phyloP scores from a whole-genome alignment of 1,140 invertebrate genomes.

The Papilio polyxenes region DNA sequence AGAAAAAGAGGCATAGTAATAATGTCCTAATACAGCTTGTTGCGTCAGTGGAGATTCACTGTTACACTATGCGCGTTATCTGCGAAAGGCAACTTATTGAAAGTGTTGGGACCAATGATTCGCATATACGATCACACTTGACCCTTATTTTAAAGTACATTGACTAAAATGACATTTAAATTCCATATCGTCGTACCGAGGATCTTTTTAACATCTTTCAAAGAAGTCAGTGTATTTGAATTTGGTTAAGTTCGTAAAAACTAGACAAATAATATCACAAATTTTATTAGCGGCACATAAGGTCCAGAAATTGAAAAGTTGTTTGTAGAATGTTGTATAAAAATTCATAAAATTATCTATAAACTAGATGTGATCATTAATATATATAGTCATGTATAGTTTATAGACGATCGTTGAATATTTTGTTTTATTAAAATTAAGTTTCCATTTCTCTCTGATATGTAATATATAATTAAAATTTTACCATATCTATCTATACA shows the following conservation, averaged over 20 bases:
- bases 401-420: not conserved
- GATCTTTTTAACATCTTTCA: not conserved
- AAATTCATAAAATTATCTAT: slow-evolving; percentile 14
- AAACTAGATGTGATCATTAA: slow-evolving; percentile 19
- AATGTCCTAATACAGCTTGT: not conserved
- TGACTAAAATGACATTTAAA: slow-evolving; percentile 21
- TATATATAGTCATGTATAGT: slow-evolving; percentile 11
- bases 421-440: not conserved
- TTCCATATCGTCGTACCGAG: not conserved
- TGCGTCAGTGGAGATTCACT: not conserved
- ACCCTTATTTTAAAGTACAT: slow-evolving; percentile 33
- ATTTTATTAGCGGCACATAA: slow-evolving; percentile 5
- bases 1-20: not conserved
- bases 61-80: not conserved
- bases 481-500: not conserved
- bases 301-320: slow-evolving; percentile 17
- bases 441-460: not conserved
- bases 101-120: slow-evolving; percentile 65
- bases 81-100: slow-evolving; percentile 49
- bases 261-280: not conserved
- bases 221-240: not conserved
- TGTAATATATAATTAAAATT: not conserved
- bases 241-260: not conserved
- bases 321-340: not conserved
- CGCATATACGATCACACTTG: slow-evolving; percentile 42